Evolutionary conservation across 92 coral and sea anemone species (phyloP).

Genomic region (Chrysogorgia sp.): DNA sequence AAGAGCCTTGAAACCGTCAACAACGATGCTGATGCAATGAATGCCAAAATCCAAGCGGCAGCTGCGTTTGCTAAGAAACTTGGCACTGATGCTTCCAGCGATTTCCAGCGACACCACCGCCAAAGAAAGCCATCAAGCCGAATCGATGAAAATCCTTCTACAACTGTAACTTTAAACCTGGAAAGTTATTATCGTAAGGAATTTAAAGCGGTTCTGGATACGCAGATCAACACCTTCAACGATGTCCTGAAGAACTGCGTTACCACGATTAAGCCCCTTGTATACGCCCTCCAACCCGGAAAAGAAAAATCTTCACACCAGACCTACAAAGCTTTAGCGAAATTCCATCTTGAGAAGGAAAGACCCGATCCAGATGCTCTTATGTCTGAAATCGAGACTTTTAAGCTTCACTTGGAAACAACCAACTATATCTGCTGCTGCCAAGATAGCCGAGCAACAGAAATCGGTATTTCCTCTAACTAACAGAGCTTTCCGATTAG

Average conservation of each 20-base stretch:
- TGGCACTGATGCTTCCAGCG: not conserved
- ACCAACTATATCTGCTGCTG: not conserved
- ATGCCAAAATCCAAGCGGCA: conserved; percentile 26
- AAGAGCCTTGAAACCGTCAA: conserved; percentile 11
- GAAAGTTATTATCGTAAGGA: not conserved
- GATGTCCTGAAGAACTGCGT: not conserved
- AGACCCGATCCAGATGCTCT: conserved; percentile 16
- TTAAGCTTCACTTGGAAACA: not conserved
- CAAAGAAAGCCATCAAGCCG: conserved; percentile 9
- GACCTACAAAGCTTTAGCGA: not conserved
- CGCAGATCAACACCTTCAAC: not conserved
- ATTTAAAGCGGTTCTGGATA: not conserved
- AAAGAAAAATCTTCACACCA: not conserved
- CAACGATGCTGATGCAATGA: conserved; percentile 18
- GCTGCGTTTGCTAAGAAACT: conserved; percentile 10
- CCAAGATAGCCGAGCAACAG: not conserved
- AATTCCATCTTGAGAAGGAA: not conserved
- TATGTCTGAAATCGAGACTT: conserved; percentile 10
- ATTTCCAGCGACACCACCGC: conserved; percentile 8
- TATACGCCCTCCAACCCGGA: conserved; percentile 1
- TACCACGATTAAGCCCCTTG: not conserved
- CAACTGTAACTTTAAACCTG: not conserved
- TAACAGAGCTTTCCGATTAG: conserved; percentile 12
- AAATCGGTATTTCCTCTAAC: conserved; percentile 5
- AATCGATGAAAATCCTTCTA: conserved; percentile 8